Evolutionary conservation across 2,888 invertebrate genomes (phyloP).

Genomic region (Brachypalpus laphriformis): DNA sequence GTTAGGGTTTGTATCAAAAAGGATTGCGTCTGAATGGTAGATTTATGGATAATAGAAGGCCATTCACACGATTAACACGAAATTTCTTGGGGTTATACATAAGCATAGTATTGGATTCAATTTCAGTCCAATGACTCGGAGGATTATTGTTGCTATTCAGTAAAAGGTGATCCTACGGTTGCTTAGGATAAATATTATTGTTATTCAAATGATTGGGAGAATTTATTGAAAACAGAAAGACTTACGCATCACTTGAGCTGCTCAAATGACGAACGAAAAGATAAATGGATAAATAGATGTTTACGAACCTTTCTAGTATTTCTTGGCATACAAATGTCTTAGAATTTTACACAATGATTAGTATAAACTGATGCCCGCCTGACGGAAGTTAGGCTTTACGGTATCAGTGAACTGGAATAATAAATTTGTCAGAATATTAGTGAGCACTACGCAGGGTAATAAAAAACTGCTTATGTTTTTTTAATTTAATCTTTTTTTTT

Average conservation of each 20-base stretch:
- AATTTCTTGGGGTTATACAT: background rate
- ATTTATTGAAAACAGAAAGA: slow-evolving; percentile 10
- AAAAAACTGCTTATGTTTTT: no score
- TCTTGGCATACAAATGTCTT: background rate
- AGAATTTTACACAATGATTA: slow-evolving; percentile 8
- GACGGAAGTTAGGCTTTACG: background rate
- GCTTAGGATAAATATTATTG: slow-evolving; percentile 17
- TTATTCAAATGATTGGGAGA: slow-evolving; percentile 34
- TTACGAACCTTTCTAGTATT: background rate
- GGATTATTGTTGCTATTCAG: background rate
- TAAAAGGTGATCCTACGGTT: background rate
- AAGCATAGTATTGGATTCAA: background rate
- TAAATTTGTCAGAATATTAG: no score
- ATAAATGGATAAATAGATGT: background rate
- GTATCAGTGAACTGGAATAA: background rate
- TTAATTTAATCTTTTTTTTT: no score
- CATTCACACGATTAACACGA: background rate
- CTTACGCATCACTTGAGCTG: slow-evolving; percentile 6
- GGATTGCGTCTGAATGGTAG: background rate
- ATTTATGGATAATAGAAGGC: background rate
- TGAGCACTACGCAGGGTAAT: no score
- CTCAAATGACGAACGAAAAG: slow-evolving; percentile 14
- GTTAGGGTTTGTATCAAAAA: background rate
- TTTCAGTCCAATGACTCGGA: background rate
- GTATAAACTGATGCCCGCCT: background rate